phyloP scores from a whole-genome alignment of 2,113 vertebrate genomes.

The Recurvirostra avosetta region DNA sequence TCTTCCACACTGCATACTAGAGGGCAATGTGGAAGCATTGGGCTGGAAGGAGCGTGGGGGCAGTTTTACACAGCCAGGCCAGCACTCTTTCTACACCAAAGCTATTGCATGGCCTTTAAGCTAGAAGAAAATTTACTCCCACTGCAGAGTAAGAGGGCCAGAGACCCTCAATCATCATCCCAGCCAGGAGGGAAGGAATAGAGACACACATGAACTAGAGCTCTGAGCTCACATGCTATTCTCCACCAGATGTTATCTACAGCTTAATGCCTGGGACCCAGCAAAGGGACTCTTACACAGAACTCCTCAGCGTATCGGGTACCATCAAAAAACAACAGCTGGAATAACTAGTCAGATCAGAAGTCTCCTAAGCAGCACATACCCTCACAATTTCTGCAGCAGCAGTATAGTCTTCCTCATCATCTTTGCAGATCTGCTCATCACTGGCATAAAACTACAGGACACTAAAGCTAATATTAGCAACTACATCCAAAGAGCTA shows the following conservation, averaged over 20 bases:
- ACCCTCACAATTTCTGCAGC: not conserved
- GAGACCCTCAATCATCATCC: not conserved
- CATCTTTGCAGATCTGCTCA: not conserved
- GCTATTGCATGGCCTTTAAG: not conserved
- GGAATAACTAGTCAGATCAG: not conserved
- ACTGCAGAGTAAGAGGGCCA: not conserved
- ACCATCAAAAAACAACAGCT: not conserved
- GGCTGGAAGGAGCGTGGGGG: not conserved
- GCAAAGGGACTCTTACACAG: not conserved
- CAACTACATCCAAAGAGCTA: not conserved
- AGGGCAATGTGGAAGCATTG: not conserved
- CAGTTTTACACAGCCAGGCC: not conserved
- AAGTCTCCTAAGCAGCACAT: not conserved
- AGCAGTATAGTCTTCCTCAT: not conserved
- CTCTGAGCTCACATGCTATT: not conserved
- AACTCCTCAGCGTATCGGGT: accelerated
- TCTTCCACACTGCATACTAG: not conserved
- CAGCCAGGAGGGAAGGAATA: not conserved
- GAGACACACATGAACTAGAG: not conserved
- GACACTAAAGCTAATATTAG: not conserved
- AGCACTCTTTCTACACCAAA: not conserved
- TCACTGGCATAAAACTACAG: not conserved
- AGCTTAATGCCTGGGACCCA: not conserved
- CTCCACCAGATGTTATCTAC: not conserved
- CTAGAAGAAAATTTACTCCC: not conserved